These are phyloP conservation scores for Notiomystis cincta DNA, from an alignment of 2,113 vertebrate genomes.

Conservation along the genomic window DNA sequence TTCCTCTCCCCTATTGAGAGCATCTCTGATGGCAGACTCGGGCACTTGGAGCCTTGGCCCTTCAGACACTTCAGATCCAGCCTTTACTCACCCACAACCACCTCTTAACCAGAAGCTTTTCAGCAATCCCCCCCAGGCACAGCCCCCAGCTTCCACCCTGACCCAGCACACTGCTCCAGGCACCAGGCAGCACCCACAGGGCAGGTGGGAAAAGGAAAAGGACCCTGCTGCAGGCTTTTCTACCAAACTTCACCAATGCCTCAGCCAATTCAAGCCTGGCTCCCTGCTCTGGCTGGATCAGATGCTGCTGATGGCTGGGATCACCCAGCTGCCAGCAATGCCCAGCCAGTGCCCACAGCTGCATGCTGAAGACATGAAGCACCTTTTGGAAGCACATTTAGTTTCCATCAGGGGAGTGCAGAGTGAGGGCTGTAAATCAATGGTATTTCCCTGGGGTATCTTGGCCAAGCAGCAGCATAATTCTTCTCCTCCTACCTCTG, in stretches of 20 bases:
- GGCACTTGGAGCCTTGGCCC: neutral
- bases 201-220: neutral
- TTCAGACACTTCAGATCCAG: neutral
- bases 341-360: neutral
- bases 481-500: neutral
- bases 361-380: neutral
- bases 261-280: neutral
- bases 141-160: neutral
- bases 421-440: neutral
- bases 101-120: neutral
- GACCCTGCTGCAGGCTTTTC: neutral
- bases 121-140: neutral
- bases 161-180: neutral
- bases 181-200: neutral
- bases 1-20: neutral
- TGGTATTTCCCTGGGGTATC: neutral
- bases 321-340: neutral
- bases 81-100: neutral
- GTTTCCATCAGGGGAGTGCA: neutral
- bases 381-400: neutral
- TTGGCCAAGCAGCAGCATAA: neutral
- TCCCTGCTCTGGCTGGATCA: neutral
- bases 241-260: neutral
- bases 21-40: neutral
- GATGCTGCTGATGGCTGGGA: neutral